Base-by-base conservation (phyloP, 1,140 invertebrate genomes). In the Drosophila nebulosa region DNA sequence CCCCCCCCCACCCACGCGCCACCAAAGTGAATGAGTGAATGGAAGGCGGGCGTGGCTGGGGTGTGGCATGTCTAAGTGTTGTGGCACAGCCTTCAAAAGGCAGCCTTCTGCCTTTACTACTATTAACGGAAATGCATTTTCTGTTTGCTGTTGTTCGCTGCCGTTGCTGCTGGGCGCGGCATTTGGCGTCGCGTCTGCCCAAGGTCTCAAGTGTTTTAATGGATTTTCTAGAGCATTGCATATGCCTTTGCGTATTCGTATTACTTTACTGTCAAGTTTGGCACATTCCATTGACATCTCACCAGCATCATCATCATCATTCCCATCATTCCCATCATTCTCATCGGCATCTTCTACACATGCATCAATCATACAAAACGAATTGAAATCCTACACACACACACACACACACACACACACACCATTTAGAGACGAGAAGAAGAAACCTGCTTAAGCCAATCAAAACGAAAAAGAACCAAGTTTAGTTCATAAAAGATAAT, bases 401-500 rank as follows among this genome's bases (percentile, higher is more conserved):
- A 7, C 36, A 42, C 36, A 39, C 36, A 16, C 36, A 39, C 14
- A 39, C 36, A 16, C 1, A 6, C 7, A 10, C 1, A n/a, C n/a
- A n/a, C n/a, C 3, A 36, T 1, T 3, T 2, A 12, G 10, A 32
- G 30, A 32, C 10, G 10, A 12, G 30, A 12, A 32, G 30, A 32
- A 10, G 62, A 53, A 42, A 53, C 30, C 12, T 27, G 50, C 73
- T 74, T 73, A 68, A 66, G 69, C 74, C 80, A 79, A 81, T 86
- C 74, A 71, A 67, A 71, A 53, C 22, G 55, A 46, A 46, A 46
- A 46, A 46, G 39, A 46, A 21, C 16, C 39, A 78, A 71, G 76
- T 77, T 78, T 71, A 88, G 84, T 88, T 88, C 78, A 88, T 88
- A 88, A 88, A 88, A 79, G 75, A 88, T 88, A 88, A 88, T 88